Base-by-base conservation (phyloP, 1,140 invertebrate genomes). In the Amyelois transitella region DNA sequence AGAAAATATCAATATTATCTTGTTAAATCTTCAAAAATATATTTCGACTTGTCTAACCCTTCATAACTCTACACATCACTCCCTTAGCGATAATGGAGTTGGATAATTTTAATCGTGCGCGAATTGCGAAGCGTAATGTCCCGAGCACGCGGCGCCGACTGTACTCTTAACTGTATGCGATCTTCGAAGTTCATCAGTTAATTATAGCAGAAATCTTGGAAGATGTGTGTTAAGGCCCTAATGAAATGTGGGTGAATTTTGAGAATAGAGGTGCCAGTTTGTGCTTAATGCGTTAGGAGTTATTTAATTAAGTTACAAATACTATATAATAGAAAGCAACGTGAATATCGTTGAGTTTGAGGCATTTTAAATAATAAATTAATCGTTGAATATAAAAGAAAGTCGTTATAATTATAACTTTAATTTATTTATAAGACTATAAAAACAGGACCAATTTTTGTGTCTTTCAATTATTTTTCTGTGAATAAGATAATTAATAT, bases 51-150 rank as follows among this genome's bases (percentile, higher is more conserved):
- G 48, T 64, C 65, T 67, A 64, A 24, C 18, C 51, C 51, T 53
- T 60, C 56, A 22, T 58, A 61, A 32, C 22, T 57, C 55, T 67
- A 44, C 47, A 28, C 72, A 69, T 76, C 75, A 71, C 61, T 79
- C 68, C 71, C 74, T 71, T 55, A 66, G 66, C 80, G 72, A 82
- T 87, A 83, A 82, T 70, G 63, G 77, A 75, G 74, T 69, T 69
- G 81, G 79, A 85, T 87, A 82, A 85, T 85, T 85, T 85, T 81
- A 82, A 85, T 83, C 75, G 80, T 77, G 68, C 82, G 81, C 74
- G 79, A 86, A 84, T 79, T 84, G 74, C 64, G 56, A 54, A 59
- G 59, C 69, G 62, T 82, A 83, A 87, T 84, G 80, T 69, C 60
- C 57, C 51, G 43, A 68, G 60, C 81, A 84, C 81, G 77, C 80